Evolutionary conservation across 2,113 vertebrate species (phyloP).

Genomic region (Sorex araneus): DNA sequence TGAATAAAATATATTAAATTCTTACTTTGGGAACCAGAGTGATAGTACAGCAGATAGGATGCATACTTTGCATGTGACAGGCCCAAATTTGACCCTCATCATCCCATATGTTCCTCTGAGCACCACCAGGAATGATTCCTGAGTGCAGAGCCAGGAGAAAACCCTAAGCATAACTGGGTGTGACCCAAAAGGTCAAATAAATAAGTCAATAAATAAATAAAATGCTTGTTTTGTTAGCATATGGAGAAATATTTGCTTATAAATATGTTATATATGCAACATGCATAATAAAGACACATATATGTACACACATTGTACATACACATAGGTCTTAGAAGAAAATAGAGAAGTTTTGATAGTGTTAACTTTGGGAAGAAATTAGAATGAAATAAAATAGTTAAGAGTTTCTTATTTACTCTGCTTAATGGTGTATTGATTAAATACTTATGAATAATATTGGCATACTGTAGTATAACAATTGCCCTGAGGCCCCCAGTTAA

Average conservation of each 20-base stretch:
- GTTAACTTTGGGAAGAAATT: slow-evolving; percentile 21
- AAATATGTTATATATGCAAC: neutral
- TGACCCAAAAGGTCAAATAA: no score
- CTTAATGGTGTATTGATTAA: neutral
- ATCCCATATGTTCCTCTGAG: no score
- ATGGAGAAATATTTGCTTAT: neutral
- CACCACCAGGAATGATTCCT: no score
- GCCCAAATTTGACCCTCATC: no score
- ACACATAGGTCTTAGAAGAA: neutral
- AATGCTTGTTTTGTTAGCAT: no score
- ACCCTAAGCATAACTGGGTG: no score
- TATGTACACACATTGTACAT: neutral
- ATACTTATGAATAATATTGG: neutral
- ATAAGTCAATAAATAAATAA: no score
- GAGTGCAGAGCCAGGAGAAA: no score
- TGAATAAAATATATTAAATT: no score
- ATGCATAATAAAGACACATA: neutral
- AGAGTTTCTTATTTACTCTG: neutral
- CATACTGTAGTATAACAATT: neutral
- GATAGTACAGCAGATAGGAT: no score
- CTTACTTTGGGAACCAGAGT: no score
- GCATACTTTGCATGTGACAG: no score
- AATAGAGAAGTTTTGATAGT: neutral
- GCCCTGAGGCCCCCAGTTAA: neutral
- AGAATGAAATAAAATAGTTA: neutral